Evolutionary conservation across 2,888 invertebrate species (phyloP).

Genomic region (Clostera curtula): DNA sequence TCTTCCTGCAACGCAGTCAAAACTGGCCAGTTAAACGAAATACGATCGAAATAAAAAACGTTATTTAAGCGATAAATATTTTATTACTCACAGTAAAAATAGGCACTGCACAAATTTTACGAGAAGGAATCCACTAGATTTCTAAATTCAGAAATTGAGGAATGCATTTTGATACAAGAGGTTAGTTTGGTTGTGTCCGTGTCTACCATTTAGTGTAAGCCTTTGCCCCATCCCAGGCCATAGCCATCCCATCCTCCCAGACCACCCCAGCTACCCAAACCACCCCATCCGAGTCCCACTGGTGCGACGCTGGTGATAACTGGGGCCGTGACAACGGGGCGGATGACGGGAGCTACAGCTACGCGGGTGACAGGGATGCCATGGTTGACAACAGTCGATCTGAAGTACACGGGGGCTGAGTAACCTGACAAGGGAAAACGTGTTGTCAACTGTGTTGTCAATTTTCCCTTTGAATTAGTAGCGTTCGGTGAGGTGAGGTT

Average conservation of each 20-base stretch:
- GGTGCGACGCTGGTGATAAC: conserved; percentile 18
- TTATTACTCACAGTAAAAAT: conserved; percentile 16
- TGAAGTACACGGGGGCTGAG: conserved; percentile 30
- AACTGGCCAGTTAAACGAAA: neutral
- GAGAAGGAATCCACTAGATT: too few species aligned
- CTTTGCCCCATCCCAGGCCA: conserved; percentile 27
- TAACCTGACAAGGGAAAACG: conserved; percentile 20
- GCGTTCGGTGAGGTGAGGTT: too few species aligned
- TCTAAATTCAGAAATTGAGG: too few species aligned
- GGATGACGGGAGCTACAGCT: conserved; percentile 20
- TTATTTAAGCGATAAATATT: conserved; percentile 4
- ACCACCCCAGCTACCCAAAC: conserved; percentile 10
- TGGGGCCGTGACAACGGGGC: conserved; percentile 23
- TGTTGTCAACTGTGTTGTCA: neutral
- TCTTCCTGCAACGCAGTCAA: too few species aligned
- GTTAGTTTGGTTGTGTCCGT: too few species aligned
- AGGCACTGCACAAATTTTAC: too few species aligned
- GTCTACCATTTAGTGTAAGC: conserved; percentile 7
- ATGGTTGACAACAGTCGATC: conserved; percentile 45
- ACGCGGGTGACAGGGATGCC: conserved; percentile 36
- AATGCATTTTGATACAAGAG: too few species aligned
- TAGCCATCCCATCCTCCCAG: conserved; percentile 12
- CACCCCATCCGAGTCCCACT: conserved; percentile 8
- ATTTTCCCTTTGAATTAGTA: conserved; percentile 10
- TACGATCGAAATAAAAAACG: conserved; percentile 10